Evolutionary conservation across 2,888 invertebrate species (phyloP), one percentile per base, ranked within the genome.

Genomic region (Aspidapion aeneum): DNA sequence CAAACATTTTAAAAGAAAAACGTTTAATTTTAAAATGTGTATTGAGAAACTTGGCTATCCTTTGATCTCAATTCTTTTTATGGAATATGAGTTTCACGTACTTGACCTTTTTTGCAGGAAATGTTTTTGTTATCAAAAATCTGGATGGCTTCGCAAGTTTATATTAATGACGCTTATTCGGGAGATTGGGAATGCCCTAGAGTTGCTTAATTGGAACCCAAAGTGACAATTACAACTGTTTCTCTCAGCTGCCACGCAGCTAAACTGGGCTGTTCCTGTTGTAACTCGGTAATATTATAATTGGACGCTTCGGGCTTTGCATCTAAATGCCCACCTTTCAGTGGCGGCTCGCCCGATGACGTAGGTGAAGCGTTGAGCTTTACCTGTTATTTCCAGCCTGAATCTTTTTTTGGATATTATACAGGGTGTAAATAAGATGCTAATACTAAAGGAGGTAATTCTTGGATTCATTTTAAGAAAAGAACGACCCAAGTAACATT

Each of bases 221-320:
- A 77, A 78, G 78, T 79, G 78, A 79, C 79, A 78, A 78, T 78
- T 78, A 77, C 74, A 72, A 73, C 74, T 65, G 67, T 68, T 73
- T 72, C 74, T 74, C 71, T 66, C 69, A n/a, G 35, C 35, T 35
- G 35, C 72, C 68, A 71, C n/a, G n/a, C n/a, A n/a, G n/a, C n/a
- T n/a, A 72, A 72, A 71, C 71, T 71, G 71, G 70, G 70, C 49
- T 48, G 9, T 62, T 63, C 70, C 71, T 69, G n/a, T n/a, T n/a
- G 72, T 74, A 74, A 74, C 73, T 72, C 72, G 73, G 73, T 78
- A 78, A 78, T 78, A 77, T 77, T 77, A 76, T 78, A 78, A 78
- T 78, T 78, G 77, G 77, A 76, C 74, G 75, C 76, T 72, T 68
- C 68, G 67, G 74, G 75, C 73, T 67, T 63, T 68, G 66, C 66